Base-by-base conservation (phyloP, 92 coral and sea anemone genomes). In the Epizoanthus ramosus region DNA sequence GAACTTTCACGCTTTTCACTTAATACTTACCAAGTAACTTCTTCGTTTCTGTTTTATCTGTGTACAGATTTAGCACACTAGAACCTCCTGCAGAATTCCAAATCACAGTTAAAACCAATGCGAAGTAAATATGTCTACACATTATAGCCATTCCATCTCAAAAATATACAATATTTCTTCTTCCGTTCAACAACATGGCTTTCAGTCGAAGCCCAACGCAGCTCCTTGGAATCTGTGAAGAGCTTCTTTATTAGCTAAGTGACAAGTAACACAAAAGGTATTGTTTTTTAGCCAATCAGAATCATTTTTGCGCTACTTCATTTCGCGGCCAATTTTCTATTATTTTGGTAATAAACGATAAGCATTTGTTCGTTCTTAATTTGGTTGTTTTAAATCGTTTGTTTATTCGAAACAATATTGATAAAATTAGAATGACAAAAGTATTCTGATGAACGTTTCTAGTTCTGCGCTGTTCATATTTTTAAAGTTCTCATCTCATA, bases 1-100 rank as follows among this genome's bases (percentile, higher is more conserved):
- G 15, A 28, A 24, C n/a, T 37, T 59, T 73, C 68, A 63, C 80
- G 64, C 60, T 63, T 63, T 23, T 19, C 13, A 17, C 4, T 58
- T 17, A 28, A 2, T 0, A 86, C 95, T 86, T 74, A 92, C 99
- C 99, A 41, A 97, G 88, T 67, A 97, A 88, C 81, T 88, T 93
- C 90, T 94, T 92, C 18, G 97, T 86, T 85, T 97, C 98, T 22
- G 97, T 88, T 37, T 86, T 80, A 83, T 97, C 91, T 79, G 91
- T 94, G 91, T 91, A 97, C 31, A 97, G 69, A 74, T 94, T 93
- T 39, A 93, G 74, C 57, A 25, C 8, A 14, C 75, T 85, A 19
- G 68, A 45, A 0, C 75, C 39, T 22, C 47, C 68, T 57, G 54
- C 45, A 35, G 47, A 54, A 64, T 64, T 43, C 79, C 85, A 89